Base-by-base conservation (phyloP, 2,797 vertebrate genomes). In the Anabas testudineus region DNA sequence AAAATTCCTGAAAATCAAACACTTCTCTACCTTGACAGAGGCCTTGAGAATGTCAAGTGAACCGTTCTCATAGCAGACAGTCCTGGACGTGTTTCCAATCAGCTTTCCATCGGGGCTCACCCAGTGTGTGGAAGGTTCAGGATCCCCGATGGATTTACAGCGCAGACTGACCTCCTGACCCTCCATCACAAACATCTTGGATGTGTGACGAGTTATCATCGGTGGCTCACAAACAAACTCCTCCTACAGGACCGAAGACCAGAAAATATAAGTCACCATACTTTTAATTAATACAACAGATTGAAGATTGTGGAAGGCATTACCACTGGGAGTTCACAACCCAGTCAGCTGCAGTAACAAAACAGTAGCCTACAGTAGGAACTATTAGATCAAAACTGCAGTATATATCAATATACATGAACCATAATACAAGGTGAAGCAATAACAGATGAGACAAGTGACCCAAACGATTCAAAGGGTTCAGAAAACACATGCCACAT, bases 141-240 rank as follows among this genome's bases (percentile, higher is more conserved):
- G 97, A 24, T 99, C 97, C 0, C 97, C 97, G 0, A 97, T 95
- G 0, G 97, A 97, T 60, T 96, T 96, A 30, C 97, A 99, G 77
- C 97, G 96, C 52, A 99, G 79, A 2, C 96, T 96, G 0, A 95
- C 87, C 10, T 95, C 89, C 14, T 93, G 96, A 0, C 97, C 97
- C 0, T 93, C 96, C 55, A 94, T 94, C 49, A 94, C 80, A 0
- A 91, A 94, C 54, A 95, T 91, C 5, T 90, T 93, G 0, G 96
- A 94, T 0, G 97, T 97, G 8, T 96, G 91, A 18, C 96, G 96
- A 0, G 96, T 97, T 61, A 97, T 97, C 91, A 97, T 96, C 0
- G 96, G 96, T 0, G 96, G 95, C 73, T 97, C 96, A 0, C 96
- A 97, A 7, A 97, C 94, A 70, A 97, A 97, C 89, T 97, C 96